phyloP scores from a whole-genome alignment of 1,140 invertebrate genomes.

The Calliopsis andreniformis region DNA sequence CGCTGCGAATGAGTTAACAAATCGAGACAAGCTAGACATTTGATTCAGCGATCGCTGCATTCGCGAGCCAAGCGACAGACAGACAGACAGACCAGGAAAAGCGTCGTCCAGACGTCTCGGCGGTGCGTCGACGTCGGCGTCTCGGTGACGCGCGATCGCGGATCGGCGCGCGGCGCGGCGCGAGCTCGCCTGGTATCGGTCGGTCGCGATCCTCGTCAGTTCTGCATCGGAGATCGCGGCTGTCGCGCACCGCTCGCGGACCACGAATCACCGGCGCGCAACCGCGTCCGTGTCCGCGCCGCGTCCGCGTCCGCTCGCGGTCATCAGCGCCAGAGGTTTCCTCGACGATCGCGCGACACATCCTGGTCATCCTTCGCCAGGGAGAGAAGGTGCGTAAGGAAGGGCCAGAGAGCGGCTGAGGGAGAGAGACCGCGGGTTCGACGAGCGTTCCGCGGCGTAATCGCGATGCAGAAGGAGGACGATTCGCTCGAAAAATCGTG shows the following conservation, averaged over 20 bases:
- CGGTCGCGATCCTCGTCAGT: constrained; percentile 26
- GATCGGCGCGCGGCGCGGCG: background rate
- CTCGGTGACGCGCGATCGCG: background rate
- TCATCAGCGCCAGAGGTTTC: background rate
- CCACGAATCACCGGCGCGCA: background rate
- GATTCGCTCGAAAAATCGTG: constrained; percentile 28
- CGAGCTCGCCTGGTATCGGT: constrained; percentile 29
- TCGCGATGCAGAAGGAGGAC: background rate
- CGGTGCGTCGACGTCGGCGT: background rate
- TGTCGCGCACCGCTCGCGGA: background rate
- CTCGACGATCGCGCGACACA: no score
- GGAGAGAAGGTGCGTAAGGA: no score
- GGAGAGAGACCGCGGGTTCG: background rate
- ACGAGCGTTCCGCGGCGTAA: background rate
- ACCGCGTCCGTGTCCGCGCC: background rate
- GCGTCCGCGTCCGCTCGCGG: background rate
- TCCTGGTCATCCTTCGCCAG: no score
- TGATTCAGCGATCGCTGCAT: no score
- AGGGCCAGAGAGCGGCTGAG: no score
- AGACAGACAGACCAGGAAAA: no score
- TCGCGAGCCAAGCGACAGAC: no score
- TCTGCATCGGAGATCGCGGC: constrained; percentile 4
- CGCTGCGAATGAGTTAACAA: no score
- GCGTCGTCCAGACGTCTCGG: no score
- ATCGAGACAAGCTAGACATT: no score